Evolutionary conservation across 1,140 invertebrate species (phyloP), one percentile per base, ranked within the genome.

Genomic region (Brachionus paranguensis): DNA sequence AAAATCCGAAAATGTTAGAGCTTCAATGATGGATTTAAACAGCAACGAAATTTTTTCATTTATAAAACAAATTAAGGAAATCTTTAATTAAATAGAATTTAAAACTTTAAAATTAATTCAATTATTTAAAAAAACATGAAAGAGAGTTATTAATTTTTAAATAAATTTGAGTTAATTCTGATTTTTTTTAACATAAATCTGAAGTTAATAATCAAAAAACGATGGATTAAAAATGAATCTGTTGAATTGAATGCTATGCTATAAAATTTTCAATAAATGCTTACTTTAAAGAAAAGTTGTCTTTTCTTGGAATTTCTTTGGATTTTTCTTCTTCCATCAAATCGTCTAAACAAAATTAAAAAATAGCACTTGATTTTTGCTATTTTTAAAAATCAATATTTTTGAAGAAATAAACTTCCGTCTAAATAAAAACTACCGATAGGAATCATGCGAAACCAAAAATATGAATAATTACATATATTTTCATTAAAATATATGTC

Each of bases 281-380:
- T 78, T 78, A 78, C 74, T 78, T 45, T 12, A 29, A n/a, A 37
- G 12, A 41, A 78, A 8, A 4, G 7, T 1, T 68, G 17, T 68
- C 3, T 41, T 29, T 29, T 33, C 33, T 68, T 6, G 1, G 24
- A 33, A 17, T 74, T 17, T 45, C n/a, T 74, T 41, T 43, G 17
- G 33, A 41, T 43, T 74, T 74, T 74, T 74, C 70, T 17, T 41
- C 14, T 74, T 74, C 33, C 33, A 74, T 74, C 33, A n/a, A 70
- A 41, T 33, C 27, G 11, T 4, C 11, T 3, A 37, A 37, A 37
- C 33, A 70, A 68, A 68, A 29, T 29, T 29, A 29, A 68, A 37
- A 70, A 70, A 70, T 8, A 14, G n/a, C 45, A 10, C 27, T 29
- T 29, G 33, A 37, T 70, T 37, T 29, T 37, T 17, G 27, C 68